Base-by-base conservation (phyloP, 2,888 invertebrate species). In the Empis stercorea region DNA sequence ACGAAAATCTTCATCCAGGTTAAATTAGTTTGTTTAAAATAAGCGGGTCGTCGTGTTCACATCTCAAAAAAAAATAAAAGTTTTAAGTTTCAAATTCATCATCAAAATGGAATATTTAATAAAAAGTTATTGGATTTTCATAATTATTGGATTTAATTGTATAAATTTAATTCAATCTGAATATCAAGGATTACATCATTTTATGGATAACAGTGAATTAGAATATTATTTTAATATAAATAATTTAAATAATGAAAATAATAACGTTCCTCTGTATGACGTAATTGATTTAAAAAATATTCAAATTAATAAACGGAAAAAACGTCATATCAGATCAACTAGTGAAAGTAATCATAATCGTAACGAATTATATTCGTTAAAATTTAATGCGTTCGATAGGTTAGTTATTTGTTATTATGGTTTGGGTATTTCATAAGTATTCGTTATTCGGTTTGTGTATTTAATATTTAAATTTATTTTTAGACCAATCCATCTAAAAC, bases 401-500 rank as follows among this genome's bases (percentile, higher is more conserved):
- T 48, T 34, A 20, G 41, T 49, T 30, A 38, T 23, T 34, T 47
- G 20, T 20, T 20, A 5, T 20, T 20, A 20, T 20, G 20, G 20
- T 20, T 20, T 20, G 20, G 3, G 20, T 20, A 20, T 20, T 20
- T 20, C 4, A 20, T 20, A 20, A 20, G 5, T 20, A 20, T 20
- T 4, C 20, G 5, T 20, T 5, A 4, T 20, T 20, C 5, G 23
- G 23, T 27, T 27, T 27, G 23, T 27, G 23, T 27, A 27, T 27
- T 27, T 27, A 20, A 20, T 20, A 27, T 9, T 27, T 27, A 27
- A 27, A 27, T 20, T 20, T 27, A 27, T 34, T 39, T 43, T 36
- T 34, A 48, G 78, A 56, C 73, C 73, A 50, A 74, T 84, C 53
- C 69, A 78, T 49, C 70, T 84, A 43, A 74, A 74, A 56, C 61